Percentiles rank a stretch among this genome's conserved stretches.
phyloP scores from a whole-genome alignment of 2,797 vertebrate genomes.

The Mycteria americana region DNA sequence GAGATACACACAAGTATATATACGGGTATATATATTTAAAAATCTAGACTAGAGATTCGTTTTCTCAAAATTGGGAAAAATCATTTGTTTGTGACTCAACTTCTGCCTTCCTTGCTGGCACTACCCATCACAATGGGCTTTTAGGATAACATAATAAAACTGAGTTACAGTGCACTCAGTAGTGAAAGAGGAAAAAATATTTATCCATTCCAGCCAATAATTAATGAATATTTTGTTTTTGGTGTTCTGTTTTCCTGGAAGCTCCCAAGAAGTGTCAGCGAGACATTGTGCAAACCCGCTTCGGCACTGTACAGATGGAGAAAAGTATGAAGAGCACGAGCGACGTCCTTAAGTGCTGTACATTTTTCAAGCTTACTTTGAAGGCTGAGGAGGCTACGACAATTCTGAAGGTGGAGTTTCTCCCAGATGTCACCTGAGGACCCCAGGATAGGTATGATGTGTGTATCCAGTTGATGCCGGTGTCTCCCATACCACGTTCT shows the following conservation, averaged over 20 bases:
- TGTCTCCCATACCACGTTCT: fast-evolving
- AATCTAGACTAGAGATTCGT: not conserved
- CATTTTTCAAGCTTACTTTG: not conserved
- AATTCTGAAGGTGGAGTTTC: not conserved
- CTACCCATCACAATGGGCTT: not conserved
- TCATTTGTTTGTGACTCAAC: not conserved
- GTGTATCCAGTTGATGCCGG: not conserved
- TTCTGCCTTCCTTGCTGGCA: not conserved
- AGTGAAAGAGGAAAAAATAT: not conserved
- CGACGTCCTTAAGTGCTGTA: not conserved
- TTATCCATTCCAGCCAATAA: not conserved
- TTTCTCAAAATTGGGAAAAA: not conserved
- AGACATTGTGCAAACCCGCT: not conserved
- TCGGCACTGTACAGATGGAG: not conserved
- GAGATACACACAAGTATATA: not conserved
- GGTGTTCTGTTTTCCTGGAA: slow-evolving; percentile 23
- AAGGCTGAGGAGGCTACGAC: not conserved
- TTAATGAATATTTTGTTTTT: not conserved
- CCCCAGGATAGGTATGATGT: not conserved
- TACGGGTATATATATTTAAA: not conserved
- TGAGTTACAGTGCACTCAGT: not conserved
- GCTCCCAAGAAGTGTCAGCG: not conserved
- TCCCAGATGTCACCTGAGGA: not conserved
- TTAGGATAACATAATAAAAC: not conserved
- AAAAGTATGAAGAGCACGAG: not conserved